phyloP scores from a whole-genome alignment of 2,113 vertebrate genomes.

The Sterna hirundo region DNA sequence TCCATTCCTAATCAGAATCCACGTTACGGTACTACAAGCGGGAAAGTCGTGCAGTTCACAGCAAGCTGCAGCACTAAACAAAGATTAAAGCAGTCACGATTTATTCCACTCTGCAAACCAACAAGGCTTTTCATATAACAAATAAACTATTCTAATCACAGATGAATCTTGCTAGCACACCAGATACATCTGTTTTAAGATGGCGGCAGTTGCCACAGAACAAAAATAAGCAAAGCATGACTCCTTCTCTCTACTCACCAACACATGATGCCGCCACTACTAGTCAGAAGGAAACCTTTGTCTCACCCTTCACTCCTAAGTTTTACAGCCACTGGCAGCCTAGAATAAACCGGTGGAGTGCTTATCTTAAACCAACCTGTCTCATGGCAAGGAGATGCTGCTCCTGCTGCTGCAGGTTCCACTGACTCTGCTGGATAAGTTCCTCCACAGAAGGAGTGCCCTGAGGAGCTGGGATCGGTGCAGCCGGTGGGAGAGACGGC shows the following conservation, averaged over 20 bases:
- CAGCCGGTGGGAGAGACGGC: slow-evolving; percentile 71
- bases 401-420: slow-evolving; percentile 98
- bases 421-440: slow-evolving; percentile 95
- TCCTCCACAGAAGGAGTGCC: slow-evolving; percentile 85
- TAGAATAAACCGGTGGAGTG: fast-evolving
- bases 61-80: neutral
- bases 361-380: slow-evolving; percentile 78
- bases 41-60: neutral
- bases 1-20: too few species aligned
- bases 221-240: neutral
- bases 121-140: neutral
- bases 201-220: fast-evolving
- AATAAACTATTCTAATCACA: neutral
- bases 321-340: too few species aligned
- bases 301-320: neutral
- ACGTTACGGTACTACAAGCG: neutral
- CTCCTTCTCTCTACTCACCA: neutral
- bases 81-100: neutral
- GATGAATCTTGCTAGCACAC: too few species aligned
- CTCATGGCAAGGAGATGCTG: slow-evolving; percentile 92
- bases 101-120: neutral
- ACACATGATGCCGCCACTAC: fast-evolving
- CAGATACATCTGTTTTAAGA: too few species aligned
- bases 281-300: neutral
- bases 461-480: slow-evolving; percentile 68